Conservation (phyloP, 2,797 vertebrate species). For the Mormyrus proboscirostris region DNA sequence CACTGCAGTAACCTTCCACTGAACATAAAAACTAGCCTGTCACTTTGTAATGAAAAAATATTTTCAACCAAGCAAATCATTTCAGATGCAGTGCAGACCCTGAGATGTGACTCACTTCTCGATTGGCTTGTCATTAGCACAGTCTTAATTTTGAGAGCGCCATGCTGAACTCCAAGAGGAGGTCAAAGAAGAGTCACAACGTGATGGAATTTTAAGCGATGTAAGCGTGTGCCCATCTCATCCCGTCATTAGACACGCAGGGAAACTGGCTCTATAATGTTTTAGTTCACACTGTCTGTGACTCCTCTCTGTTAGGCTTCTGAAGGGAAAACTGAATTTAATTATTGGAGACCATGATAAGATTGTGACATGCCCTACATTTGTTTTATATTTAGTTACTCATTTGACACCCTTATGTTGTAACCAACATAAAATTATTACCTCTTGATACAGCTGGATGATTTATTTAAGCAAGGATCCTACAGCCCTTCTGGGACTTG, state of each 20-base stretch:
- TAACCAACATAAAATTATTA: background rate
- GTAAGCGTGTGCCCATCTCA: background rate
- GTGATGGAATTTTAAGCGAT: conserved; percentile 9
- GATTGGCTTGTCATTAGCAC: conserved; percentile 7
- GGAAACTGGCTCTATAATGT: conserved; percentile 11
- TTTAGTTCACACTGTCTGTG: conserved; percentile 10
- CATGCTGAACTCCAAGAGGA: background rate
- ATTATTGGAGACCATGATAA: background rate
- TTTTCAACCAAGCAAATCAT: background rate
- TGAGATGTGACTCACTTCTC: background rate
- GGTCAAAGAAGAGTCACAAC: background rate
- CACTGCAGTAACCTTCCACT: background rate
- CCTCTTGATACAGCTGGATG: background rate
- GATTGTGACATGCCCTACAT: background rate
- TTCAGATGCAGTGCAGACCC: conserved; percentile 1
- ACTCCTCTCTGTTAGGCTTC: background rate
- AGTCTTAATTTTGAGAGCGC: background rate
- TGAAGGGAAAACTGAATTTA: background rate
- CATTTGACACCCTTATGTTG: background rate
- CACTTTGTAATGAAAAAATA: background rate
- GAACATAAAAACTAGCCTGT: background rate
- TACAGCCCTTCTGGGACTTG: background rate
- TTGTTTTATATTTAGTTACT: background rate
- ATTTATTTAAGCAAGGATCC: background rate
- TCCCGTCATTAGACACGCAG: background rate